A percentile compares a stretch with the other conserved stretches of the same genome.
Conservation (phyloP, 1,140 invertebrate genomes). For the Amyelois transitella region DNA sequence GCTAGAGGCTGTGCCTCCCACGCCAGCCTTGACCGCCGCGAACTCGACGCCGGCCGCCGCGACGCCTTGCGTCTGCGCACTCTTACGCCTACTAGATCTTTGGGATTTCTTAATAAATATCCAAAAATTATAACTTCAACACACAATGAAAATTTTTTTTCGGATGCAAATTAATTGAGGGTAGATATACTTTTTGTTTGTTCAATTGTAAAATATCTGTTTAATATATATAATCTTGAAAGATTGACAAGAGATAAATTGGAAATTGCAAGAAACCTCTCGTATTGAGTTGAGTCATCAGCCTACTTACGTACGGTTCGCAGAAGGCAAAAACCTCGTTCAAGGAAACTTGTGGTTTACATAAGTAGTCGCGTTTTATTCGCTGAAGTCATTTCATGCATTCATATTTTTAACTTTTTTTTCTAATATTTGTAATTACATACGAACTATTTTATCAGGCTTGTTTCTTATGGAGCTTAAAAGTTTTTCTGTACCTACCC, state of each 20-base stretch:
- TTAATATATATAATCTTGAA: not conserved
- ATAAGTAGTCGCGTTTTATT: not conserved
- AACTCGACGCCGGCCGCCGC: conserved; percentile 20
- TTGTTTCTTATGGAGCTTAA: too few relatives aligned
- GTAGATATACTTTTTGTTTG: not conserved
- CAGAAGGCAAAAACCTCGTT: not conserved
- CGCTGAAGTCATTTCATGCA: not conserved
- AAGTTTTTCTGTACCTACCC: too few relatives aligned
- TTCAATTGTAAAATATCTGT: not conserved
- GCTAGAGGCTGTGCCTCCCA: conserved; percentile 37
- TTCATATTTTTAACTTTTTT: not conserved
- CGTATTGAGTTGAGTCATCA: not conserved
- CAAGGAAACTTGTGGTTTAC: not conserved
- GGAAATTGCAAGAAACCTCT: not conserved
- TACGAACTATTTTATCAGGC: not conserved
- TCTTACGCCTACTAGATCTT: not conserved
- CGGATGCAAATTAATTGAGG: not conserved
- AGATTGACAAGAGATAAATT: not conserved
- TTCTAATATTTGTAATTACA: too few relatives aligned
- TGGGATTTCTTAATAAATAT: not conserved
- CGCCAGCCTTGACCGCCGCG: conserved; percentile 61
- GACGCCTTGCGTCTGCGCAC: not conserved
- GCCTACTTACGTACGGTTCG: too few relatives aligned
- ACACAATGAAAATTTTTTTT: too few relatives aligned
- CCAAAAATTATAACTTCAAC: not conserved